Evolutionary conservation across 2,888 invertebrate species (phyloP).

Genomic region (Volucella inanis): DNA sequence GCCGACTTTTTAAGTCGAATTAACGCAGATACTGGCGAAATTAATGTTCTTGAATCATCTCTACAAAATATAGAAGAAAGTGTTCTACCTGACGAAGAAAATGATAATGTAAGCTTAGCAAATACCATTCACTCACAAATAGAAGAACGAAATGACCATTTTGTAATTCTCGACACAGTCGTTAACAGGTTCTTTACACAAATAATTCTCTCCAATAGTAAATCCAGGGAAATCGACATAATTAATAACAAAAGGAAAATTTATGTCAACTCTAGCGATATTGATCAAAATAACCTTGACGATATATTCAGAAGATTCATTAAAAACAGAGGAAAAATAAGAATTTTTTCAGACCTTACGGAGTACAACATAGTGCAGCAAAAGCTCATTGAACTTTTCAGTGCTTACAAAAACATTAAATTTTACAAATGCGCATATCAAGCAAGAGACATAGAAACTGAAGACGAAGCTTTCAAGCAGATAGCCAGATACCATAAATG

Average conservation of each 20-base stretch:
- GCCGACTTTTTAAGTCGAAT: no score
- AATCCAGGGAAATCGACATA: constrained; percentile 11
- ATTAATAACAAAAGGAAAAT: constrained; percentile 10
- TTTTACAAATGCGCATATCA: constrained; percentile 11
- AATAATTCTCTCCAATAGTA: constrained; percentile 12
- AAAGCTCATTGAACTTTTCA: neutral
- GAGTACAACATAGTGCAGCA: no score
- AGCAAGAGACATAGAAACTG: constrained; percentile 12
- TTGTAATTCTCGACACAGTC: constrained; percentile 14
- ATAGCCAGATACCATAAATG: constrained; percentile 20
- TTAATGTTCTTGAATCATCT: neutral
- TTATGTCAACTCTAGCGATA: constrained; percentile 7
- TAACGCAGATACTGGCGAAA: constrained; percentile 17
- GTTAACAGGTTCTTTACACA: constrained; percentile 27
- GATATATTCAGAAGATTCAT: constrained; percentile 19
- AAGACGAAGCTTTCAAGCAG: constrained; percentile 15
- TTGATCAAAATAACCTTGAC: neutral
- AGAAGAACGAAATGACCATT: constrained; percentile 25
- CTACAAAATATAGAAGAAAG: constrained; percentile 2
- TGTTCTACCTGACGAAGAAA: constrained; percentile 9
- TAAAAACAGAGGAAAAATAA: neutral
- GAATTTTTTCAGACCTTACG: constrained; percentile 1
- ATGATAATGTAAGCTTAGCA: neutral
- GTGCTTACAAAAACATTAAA: constrained; percentile 6
- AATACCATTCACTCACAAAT: constrained; percentile 27